phyloP scores from a whole-genome alignment of 2,888 invertebrate genomes.

The Polydrusus pterygomalis region DNA sequence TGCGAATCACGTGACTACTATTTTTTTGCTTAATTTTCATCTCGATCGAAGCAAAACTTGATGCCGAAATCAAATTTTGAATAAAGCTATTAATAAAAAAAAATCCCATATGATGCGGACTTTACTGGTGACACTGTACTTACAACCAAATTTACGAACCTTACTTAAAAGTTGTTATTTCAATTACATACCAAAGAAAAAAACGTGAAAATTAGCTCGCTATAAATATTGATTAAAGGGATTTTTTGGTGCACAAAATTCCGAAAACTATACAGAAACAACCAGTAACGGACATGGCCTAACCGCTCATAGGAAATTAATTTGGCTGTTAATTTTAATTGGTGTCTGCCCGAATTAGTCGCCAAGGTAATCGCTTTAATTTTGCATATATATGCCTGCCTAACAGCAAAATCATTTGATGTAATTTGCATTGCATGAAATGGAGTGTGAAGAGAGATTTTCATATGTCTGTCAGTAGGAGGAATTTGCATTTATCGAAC shows the following conservation, averaged over 20 bases:
- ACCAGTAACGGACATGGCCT: background rate
- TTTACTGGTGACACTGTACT: too few relatives aligned
- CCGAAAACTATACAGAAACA: background rate
- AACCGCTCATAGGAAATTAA: constrained; percentile 28
- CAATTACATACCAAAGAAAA: too few relatives aligned
- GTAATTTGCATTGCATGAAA: constrained; percentile 14
- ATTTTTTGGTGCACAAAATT: background rate
- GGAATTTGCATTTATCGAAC: background rate
- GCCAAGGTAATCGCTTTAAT: constrained; percentile 17
- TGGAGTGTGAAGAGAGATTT: constrained; percentile 1
- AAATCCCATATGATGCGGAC: too few relatives aligned
- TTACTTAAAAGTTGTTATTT: too few relatives aligned
- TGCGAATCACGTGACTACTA: too few relatives aligned
- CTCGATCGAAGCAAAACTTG: too few relatives aligned
- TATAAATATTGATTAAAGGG: background rate
- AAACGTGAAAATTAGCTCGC: too few relatives aligned
- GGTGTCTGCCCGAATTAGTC: background rate
- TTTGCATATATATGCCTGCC: constrained; percentile 9
- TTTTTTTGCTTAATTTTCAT: too few relatives aligned
- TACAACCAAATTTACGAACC: too few relatives aligned
- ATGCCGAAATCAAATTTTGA: too few relatives aligned
- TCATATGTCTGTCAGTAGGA: constrained; percentile 1
- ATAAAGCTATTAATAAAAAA: too few relatives aligned
- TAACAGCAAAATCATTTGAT: constrained; percentile 13
- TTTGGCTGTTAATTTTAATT: constrained; percentile 38